Evolutionary conservation across 2,797 vertebrate genomes (phyloP), one percentile per base, ranked within the genome.

Genomic region (Serranus cabrilla): DNA sequence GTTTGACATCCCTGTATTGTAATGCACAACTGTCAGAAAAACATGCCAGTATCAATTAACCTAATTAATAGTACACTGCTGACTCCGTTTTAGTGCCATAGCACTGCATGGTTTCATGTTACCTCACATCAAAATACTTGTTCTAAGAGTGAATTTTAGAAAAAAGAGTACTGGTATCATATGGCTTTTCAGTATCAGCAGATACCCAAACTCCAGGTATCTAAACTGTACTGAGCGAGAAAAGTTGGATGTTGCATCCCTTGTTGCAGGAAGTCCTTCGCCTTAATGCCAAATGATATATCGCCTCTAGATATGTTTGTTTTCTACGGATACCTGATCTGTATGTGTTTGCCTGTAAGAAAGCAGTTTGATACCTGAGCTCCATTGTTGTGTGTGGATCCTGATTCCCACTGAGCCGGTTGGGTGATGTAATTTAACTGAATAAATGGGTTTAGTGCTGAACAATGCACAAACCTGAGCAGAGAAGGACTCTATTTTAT

Each of bases 311-410:
- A 55, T 21, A 54, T 23, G 50, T 54, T 55, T 62, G 34, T 62
- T 58, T 68, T 76, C 59, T 31, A 17, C 20, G 52, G 78, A 72
- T 68, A 71, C 42, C 11, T 39, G 27, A 74, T 37, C 63, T 61
- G 34, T 55, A 21, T 55, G 16, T 63, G 40, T 78, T 21, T 71
- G 20, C 43, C 50, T 81, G 50, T 59, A 46, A 59, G 58, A 83
- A 76, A 58, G 58, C 40, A 59, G 25, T 76, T 59, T 82, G 75
- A 79, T 51, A 82, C 77, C 39, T 55, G 62, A 81, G 61, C 68
- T 60, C 20, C 3, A n/a, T 82, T 86, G 83, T 82, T 80, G 49
- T 78, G 49, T 78, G 55, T 13, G 2, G 40, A 23, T 80, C 50
- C 50, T 69, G 42, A 74, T 78, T 84, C 63, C 47, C 37, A 56